Evolutionary conservation across 2,797 vertebrate genomes (phyloP), one percentile per base, ranked within the genome.

Genomic region (Telmatherina bonti): DNA sequence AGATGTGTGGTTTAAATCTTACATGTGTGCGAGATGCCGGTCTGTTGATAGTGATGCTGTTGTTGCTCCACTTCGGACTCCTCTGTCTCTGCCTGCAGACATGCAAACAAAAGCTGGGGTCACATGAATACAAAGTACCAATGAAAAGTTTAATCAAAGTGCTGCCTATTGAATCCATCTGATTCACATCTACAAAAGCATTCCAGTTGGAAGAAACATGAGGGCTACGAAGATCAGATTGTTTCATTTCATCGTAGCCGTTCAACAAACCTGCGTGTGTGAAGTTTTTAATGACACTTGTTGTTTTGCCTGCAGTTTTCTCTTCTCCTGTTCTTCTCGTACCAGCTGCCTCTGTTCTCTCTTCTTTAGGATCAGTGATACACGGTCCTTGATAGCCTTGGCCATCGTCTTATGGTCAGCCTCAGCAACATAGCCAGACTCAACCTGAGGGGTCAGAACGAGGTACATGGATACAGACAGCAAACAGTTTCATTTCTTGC

Each of bases 321-420:
- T 95, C 89, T 96, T 98, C 86, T 97, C 96, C 88, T 99, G 97
- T 10, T 97, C 96, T 67, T 98, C 96, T 47, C 97, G 93, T 47
- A 99, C 98, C 78, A 96, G 91, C 74, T 97, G 96, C 29, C 96
- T 94, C 91, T 99, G 97, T 58, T 99, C 97, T 74, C 98, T 90
- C 91, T 98, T 99, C 70, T 96, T 95, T 71, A 94, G 95, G 88
- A 99, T 99, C 93, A 99, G 89, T 52, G 97, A 97, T 33, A 98
- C 98, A 0, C 98, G 95, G 83, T 99, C 98, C 90, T 97, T 99
- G 93, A 99, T 99, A 24, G 98, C 98, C 91, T 99, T 99, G 54
- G 98, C 97, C 97, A 99, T 99, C 38, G 98, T 99, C 94, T 99
- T 99, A 82, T 99, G 97, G 94, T 99, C 98, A 12, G 96, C 97